Conservation (phyloP, 2,888 invertebrate genomes). For the Zhuqinia jingwanae region DNA sequence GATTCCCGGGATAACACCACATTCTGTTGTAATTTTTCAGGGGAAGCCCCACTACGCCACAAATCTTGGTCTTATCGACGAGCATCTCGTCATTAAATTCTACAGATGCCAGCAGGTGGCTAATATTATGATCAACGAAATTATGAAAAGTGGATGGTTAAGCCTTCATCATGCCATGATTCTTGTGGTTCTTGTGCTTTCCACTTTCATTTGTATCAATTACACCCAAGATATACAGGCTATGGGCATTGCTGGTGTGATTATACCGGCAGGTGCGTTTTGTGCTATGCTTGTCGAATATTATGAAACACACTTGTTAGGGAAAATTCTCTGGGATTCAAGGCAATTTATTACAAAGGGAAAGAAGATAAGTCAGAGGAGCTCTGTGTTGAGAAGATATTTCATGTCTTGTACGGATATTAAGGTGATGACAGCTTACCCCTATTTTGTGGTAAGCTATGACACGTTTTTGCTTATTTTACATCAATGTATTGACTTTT, state of each 20-base stretch:
- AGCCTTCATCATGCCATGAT: constrained; percentile 16
- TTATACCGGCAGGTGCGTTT: background rate
- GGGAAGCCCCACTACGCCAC: constrained; percentile 4
- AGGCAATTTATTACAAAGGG: background rate
- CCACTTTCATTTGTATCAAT: background rate
- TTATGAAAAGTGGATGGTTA: background rate
- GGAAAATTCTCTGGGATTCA: constrained; percentile 19
- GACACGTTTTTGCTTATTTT: constrained; percentile 40
- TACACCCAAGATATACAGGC: constrained; percentile 23
- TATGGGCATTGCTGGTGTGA: constrained; percentile 11
- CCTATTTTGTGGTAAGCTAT: constrained; percentile 38
- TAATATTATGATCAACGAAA: background rate
- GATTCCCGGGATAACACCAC: constrained; percentile 35
- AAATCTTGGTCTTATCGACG: background rate
- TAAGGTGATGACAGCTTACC: constrained; percentile 3
- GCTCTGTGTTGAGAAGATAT: background rate
- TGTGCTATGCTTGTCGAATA: constrained; percentile 1
- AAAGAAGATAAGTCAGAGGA: background rate
- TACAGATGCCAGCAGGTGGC: constrained; percentile 21
- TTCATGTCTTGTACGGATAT: constrained; percentile 26
- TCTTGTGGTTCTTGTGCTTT: background rate
- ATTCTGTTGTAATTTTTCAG: background rate
- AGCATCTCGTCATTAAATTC: background rate
- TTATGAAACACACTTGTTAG: constrained; percentile 24
- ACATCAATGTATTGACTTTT: constrained; percentile 38